Base-by-base conservation (phyloP, 2,797 vertebrate genomes). In the Lycodopsis pacificus region DNA sequence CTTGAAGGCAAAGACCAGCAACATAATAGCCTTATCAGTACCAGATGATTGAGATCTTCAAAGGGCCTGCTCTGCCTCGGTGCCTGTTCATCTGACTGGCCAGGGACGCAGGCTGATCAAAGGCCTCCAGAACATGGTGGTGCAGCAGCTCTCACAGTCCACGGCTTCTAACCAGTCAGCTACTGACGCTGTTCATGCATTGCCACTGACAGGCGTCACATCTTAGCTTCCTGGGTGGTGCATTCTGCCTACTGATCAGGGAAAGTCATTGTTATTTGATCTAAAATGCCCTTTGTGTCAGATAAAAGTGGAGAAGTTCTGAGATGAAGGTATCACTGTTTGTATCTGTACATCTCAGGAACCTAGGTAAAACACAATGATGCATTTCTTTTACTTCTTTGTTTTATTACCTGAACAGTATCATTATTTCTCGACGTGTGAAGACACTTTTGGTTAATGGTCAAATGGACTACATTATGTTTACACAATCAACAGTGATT, bases 21-120 rank as follows among this genome's bases (percentile, higher is more conserved):
- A 83, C 86, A 91, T 93, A 94, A 94, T 93, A 92, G 91, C 89
- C 88, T 92, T 91, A 95, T 94, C 93, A 92, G 92, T 87, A 92
- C 71, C 87, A 90, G 87, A 94, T 91, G 94, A 95, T 93, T 91
- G 92, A 94, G 90, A 94, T 93, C 90, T 94, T 95, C 93, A 93
- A 94, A 95, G 90, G 77, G 80, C 66, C 85, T 65, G 82, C 85
- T 94, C 91, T 90, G 91, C 91, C 87, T 85, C 69, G 59, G 65
- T 86, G 87, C 87, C 75, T 81, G 83, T 80, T 90, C 91, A 84
- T 89, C 90, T 86, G 82, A 82, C 90, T 84, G 88, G 84, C 81
- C 73, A 34, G 76, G 71, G 85, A 87, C 80, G 80, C 77, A 48
- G 73, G 62, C 80, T 91, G 93, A 95, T 94, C 93, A 95, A 95